Evolutionary conservation across 2,888 invertebrate species (phyloP), one percentile per base, ranked within the genome.

Genomic region (Tachina grossa): DNA sequence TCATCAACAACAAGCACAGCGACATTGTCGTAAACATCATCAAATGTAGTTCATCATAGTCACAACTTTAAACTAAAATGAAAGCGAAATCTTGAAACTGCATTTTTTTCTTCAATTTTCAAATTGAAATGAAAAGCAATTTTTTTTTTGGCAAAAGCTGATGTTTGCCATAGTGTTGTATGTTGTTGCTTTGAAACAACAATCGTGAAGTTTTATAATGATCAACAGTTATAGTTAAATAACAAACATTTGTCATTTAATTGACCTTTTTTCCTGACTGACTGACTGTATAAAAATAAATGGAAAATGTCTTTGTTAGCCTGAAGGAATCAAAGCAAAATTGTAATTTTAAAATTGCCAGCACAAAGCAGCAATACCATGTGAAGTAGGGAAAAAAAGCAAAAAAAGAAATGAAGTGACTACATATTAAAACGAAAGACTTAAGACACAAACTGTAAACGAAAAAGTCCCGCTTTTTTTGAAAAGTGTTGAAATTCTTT

Each of bases 31-130:
- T 65, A 75, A 87, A 83, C 84, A 87, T 80, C 87, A 87, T 88
- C 87, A 87, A 88, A 88, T 87, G 85, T 87, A 87, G 88, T 88
- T 84, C 88, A 88, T 87, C 87, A 87, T 87, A 87, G 88, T 87
- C 87, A 87, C 87, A 87, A 83, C 77, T 85, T 85, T 83, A 59
- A 84, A 51, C 65, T 31, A 41, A 66, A 81, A 87, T 77, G 81
- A 87, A 87, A 87, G 85, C 85, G 85, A 87, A 87, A 81, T 80
- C 78, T 82, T 57, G 45, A 55, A 78, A 82, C 66, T 63, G 82
- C 11, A 16, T 59, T 22, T 66, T 65, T 57, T 47, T 51, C 31
- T 63, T 47, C 8, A 31, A 19, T 69, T 79, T 79, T 71, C 55
- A 80, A 80, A 78, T 81, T 80, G 83, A 87, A 87, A 85, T 83